Percentiles rank a stretch among this genome's conserved stretches.
These are phyloP conservation scores for Nestor notabilis DNA, from an alignment of 2,113 vertebrate genomes.

Conservation along the genomic window DNA sequence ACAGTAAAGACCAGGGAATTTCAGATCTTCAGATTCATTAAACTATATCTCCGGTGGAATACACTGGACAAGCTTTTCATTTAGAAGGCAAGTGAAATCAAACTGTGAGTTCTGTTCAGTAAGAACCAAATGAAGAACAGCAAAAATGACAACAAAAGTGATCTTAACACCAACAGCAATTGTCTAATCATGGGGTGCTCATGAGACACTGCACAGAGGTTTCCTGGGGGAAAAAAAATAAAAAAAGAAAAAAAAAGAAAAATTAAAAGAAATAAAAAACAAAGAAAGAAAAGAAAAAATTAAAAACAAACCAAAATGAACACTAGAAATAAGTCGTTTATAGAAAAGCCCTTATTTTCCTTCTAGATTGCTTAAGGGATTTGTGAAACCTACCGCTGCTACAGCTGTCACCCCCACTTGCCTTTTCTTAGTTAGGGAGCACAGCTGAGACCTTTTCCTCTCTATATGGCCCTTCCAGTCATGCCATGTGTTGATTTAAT, in stretches of 20 bases:
- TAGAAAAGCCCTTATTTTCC: neutral
- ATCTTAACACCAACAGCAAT: neutral
- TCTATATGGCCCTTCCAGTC: neutral
- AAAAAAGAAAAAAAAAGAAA: no score
- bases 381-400: neutral
- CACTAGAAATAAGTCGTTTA: neutral
- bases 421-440: neutral
- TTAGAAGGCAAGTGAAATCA: neutral
- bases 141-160: neutral
- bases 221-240: neutral
- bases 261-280: neutral
- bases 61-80: neutral
- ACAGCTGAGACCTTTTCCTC: neutral
- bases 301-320: rapidly evolving
- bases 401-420: neutral
- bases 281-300: no score
- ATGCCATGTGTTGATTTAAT: neutral
- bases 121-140: neutral
- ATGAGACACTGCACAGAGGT: neutral
- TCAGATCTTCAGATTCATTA: neutral
- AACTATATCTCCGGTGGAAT: neutral
- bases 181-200: neutral
- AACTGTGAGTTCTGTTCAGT: neutral
- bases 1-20: neutral
- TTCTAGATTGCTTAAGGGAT: neutral